Percentiles rank a stretch among this genome's conserved stretches.
Conservation (phyloP, 2,888 invertebrate genomes). For the Bimastos eiseni region DNA sequence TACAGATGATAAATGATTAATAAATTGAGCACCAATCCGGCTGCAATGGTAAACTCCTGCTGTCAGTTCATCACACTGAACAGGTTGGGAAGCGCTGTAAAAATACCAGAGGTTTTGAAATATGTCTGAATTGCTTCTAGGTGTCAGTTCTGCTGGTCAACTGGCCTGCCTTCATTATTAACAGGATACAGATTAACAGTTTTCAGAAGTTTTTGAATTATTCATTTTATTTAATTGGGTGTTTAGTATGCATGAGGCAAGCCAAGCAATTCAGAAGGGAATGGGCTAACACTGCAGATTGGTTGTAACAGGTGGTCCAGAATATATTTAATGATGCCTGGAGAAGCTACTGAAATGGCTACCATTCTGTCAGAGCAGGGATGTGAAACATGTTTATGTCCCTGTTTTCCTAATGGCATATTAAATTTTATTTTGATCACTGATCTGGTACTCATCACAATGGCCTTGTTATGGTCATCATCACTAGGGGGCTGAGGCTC, state of each 20-base stretch:
- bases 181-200: not conserved
- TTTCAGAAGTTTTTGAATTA: not conserved
- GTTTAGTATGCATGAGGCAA: not conserved
- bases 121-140: too few species aligned
- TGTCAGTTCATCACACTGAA: too few species aligned
- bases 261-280: slow-evolving; percentile 7
- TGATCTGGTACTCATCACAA: not conserved
- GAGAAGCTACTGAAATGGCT: slow-evolving; percentile 2
- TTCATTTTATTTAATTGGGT: not conserved
- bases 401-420: not conserved
- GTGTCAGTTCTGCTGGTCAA: not conserved
- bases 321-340: not conserved
- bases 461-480: not conserved
- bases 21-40: too few species aligned
- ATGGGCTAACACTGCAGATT: not conserved
- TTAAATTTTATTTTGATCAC: not conserved
- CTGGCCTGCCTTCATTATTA: not conserved
- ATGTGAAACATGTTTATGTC: not conserved
- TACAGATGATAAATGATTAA: too few species aligned
- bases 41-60: too few species aligned
- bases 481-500: not conserved
- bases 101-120: not conserved
- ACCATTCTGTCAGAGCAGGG: not conserved
- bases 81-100: too few species aligned
- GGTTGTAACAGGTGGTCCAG: not conserved